Conservation (phyloP, 37 sponge, comb jelly and placozoan genomes). For the Dysidea cf. avara region DNA sequence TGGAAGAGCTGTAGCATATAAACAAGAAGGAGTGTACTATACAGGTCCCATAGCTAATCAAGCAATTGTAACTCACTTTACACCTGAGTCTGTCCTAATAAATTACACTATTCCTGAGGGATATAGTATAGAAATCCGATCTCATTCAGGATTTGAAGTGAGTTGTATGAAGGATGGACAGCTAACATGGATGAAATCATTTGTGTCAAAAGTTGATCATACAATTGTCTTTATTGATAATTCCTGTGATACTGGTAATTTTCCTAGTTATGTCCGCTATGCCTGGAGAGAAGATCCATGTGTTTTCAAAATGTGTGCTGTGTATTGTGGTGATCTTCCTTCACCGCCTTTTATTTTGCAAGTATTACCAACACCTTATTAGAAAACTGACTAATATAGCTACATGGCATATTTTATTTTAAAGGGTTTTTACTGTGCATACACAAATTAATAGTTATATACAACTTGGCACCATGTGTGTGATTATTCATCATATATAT, state of each 20-base stretch:
- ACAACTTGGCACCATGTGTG: too few species aligned
- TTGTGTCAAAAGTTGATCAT: too few species aligned
- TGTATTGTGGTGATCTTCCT: constrained; percentile 42
- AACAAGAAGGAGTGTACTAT: constrained; percentile 21
- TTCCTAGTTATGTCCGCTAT: constrained; percentile 20
- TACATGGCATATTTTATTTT: too few species aligned
- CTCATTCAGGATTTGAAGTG: constrained; percentile 58
- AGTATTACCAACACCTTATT: too few species aligned
- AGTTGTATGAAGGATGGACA: too few species aligned
- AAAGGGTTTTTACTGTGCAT: too few species aligned
- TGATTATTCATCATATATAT: too few species aligned
- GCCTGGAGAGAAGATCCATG: constrained; percentile 61
- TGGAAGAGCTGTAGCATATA: too few species aligned
- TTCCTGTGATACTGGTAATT: constrained; percentile 11
- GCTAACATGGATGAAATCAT: too few species aligned
- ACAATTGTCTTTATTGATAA: constrained; percentile 14
- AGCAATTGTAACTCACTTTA: neutral
- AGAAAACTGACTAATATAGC: too few species aligned
- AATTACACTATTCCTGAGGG: neutral
- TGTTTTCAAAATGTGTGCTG: constrained; percentile 49
- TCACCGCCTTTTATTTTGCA: constrained; percentile 39
- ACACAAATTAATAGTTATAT: too few species aligned
- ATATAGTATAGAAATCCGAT: constrained; percentile 15
- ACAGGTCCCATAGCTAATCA: constrained; percentile 28
- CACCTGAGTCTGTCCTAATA: neutral